Evolutionary conservation across 2,797 vertebrate species (phyloP).

Genomic region (Acanthornis magna): DNA sequence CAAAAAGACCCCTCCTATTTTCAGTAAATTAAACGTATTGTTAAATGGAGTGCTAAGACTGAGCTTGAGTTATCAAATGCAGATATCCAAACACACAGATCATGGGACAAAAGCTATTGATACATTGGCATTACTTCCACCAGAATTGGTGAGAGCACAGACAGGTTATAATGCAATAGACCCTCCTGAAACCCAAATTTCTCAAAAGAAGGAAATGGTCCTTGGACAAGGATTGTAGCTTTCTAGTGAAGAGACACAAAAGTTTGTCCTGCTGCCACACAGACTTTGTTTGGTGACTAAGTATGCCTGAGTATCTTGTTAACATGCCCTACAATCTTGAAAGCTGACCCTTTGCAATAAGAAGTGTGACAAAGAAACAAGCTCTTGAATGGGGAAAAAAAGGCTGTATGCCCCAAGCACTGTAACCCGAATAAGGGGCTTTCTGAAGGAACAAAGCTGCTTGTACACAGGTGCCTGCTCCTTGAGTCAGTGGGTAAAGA

Average conservation of each 20-base stretch:
- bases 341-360: slow-evolving; percentile 55
- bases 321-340: slow-evolving; percentile 48
- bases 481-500: background rate
- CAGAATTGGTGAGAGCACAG: background rate
- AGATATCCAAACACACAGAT: background rate
- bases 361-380: slow-evolving; percentile 54
- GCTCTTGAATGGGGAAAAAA: slow-evolving; percentile 9
- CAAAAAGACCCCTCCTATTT: background rate
- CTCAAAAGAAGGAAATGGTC: background rate
- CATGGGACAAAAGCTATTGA: background rate
- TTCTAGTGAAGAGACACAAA: background rate
- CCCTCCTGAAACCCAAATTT: background rate
- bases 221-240: background rate
- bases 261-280: slow-evolving; percentile 9
- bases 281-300: slow-evolving; percentile 54
- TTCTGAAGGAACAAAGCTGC: slow-evolving; percentile 45
- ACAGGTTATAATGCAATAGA: background rate
- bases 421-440: slow-evolving; percentile 28
- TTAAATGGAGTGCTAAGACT: background rate
- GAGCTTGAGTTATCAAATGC: background rate
- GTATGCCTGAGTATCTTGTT: slow-evolving; percentile 50
- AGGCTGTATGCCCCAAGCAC: slow-evolving; percentile 6
- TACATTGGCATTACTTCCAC: background rate
- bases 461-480: slow-evolving; percentile 29
- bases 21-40: background rate